Conservation (phyloP, 1,140 invertebrate species). For the Drosophila nikananu region DNA sequence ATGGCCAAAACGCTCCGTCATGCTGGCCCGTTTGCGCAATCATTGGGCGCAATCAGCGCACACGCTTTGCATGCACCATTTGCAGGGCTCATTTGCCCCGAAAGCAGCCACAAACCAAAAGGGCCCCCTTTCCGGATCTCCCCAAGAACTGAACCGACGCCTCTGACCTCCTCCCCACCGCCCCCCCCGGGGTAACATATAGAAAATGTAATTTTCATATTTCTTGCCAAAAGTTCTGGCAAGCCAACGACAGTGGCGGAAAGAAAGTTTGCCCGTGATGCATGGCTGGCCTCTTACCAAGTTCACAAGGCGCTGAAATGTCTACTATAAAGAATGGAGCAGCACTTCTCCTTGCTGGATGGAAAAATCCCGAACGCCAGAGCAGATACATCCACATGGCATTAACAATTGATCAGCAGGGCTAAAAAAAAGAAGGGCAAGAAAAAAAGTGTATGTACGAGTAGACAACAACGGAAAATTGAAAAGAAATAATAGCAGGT, state of each 20-base stretch:
- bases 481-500: constrained; percentile 83
- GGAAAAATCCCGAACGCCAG: constrained; percentile 8
- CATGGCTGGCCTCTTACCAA: constrained; percentile 73
- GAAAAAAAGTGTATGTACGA: constrained; percentile 53
- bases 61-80: constrained; percentile 62
- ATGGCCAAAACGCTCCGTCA: constrained; percentile 62
- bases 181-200: constrained; percentile 34
- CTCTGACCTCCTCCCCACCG: not conserved
- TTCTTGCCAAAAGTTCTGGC: constrained; percentile 64
- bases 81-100: constrained; percentile 59
- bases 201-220: constrained; percentile 68
- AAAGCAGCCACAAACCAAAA: constrained; percentile 41
- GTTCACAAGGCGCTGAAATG: constrained; percentile 74
- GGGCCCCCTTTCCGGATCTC: constrained; percentile 4
- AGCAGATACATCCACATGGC: constrained; percentile 69
- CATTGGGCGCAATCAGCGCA: constrained; percentile 69
- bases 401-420: constrained; percentile 78
- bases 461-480: constrained; percentile 58
- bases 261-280: constrained; percentile 69
- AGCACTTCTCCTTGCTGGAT: constrained; percentile 2
- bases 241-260: constrained; percentile 60
- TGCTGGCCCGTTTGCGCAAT: constrained; percentile 60
- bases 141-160: not conserved
- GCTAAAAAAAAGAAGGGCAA: constrained; percentile 28
- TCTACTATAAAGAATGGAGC: constrained; percentile 28